Evolutionary conservation across 2,888 invertebrate species (phyloP), one percentile per base, ranked within the genome.

Genomic region (Gibbula magus): DNA sequence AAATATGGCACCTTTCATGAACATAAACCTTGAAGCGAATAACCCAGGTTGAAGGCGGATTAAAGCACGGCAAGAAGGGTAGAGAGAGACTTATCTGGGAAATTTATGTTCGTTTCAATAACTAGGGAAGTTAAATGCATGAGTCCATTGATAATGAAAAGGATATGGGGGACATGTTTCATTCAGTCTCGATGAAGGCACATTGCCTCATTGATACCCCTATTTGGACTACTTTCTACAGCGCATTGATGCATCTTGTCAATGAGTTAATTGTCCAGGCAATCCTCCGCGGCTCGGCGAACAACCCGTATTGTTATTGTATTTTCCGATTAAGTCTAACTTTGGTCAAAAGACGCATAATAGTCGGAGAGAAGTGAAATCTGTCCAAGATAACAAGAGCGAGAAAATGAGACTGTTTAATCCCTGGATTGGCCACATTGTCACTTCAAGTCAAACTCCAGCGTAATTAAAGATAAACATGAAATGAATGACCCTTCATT

Each of bases 381-480:
- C 45, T 4, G 45, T 61, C 61, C 29, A 61, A 18, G 61, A 29
- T 61, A 29, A 29, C 29, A 25, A 29, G 29, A 29, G 61, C 16
- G 61, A 61, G 29, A 29, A 61, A 61, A 29, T 25, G 29, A 61
- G 29, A 25, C 61, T 22, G 25, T 16, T 29, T 61, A 61, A 61
- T 61, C 61, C 61, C 29, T 13, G 25, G 29, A 22, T 61, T 61
- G 29, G 61, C 29, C 29, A 10, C 61, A 25, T 61, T 61, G 61
- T 61, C 61, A 61, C 25, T 29, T 25, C 25, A 29, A 61, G 61
- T 61, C 61, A 61, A 61, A 16, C 61, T 29, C 25, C 29, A 29
- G 16, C 25, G 61, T 61, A 61, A 61, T 61, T 61, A 61, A 61
- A 61, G 61, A 61, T 61, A 61, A 61, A 61, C 61, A 61, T 29